phyloP scores from a whole-genome alignment of 92 coral and sea anemone genomes.

The Epizoanthus illoricatus region DNA sequence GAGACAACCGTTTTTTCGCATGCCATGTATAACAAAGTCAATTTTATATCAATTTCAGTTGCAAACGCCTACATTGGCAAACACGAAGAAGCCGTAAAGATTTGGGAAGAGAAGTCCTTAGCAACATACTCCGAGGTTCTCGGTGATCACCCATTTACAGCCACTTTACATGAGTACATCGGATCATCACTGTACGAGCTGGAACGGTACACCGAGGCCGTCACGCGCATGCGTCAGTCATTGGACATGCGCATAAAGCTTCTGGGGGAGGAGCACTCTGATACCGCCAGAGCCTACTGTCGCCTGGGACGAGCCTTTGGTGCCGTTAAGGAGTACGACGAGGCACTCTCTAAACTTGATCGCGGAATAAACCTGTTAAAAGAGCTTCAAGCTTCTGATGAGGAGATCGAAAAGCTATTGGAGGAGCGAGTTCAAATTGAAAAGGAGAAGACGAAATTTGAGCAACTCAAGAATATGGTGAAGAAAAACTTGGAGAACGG shows the following conservation, averaged over 20 bases:
- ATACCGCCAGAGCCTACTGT: slow-evolving; percentile 72
- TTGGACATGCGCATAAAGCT: slow-evolving; percentile 66
- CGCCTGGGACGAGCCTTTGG: slow-evolving; percentile 66
- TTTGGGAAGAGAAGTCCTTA: slow-evolving; percentile 56
- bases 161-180: slow-evolving; percentile 67
- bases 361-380: slow-evolving; percentile 42
- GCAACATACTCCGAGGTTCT: slow-evolving; percentile 49
- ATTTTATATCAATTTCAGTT: slow-evolving; percentile 55
- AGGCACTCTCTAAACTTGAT: slow-evolving; percentile 46
- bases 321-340: slow-evolving; percentile 43
- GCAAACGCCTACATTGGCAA: slow-evolving; percentile 40
- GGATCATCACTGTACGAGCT: slow-evolving; percentile 21
- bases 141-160: slow-evolving; percentile 73
- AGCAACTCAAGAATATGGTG: background rate
- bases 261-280: slow-evolving; percentile 60
- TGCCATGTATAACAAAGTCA: too few species aligned
- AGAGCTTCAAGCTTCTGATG: slow-evolving; percentile 49
- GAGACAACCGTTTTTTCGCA: too few species aligned
- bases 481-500: background rate
- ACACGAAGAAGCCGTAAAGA: slow-evolving; percentile 54
- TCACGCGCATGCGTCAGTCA: slow-evolving; percentile 43
- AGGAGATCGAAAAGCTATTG: slow-evolving; percentile 42
- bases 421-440: slow-evolving; percentile 34
- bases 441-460: background rate
- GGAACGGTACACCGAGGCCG: slow-evolving; percentile 36